Evolutionary conservation across 2,797 vertebrate species (phyloP).

Genomic region (Chromobotia macracanthus): DNA sequence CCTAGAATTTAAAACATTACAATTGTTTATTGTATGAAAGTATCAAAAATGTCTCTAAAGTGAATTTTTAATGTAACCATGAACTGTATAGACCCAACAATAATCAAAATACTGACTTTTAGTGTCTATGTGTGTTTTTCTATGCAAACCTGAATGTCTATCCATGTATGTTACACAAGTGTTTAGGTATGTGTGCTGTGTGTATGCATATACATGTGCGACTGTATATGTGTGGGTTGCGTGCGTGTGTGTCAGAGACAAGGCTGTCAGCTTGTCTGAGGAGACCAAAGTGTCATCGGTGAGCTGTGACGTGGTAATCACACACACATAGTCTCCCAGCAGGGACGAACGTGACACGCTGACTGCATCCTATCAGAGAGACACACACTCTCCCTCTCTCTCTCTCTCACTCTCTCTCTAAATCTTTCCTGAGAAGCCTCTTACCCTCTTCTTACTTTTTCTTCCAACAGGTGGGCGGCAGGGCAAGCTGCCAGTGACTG

Average conservation of each 20-base stretch:
- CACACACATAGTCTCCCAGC: slow-evolving; percentile 21
- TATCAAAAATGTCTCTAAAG: too few relatives aligned
- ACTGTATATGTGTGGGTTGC: slow-evolving; percentile 2
- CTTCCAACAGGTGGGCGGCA: slow-evolving; percentile 87
- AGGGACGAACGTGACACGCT: slow-evolving; percentile 37
- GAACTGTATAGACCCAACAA: too few relatives aligned
- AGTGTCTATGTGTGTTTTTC: too few relatives aligned
- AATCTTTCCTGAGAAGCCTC: slow-evolving; percentile 18
- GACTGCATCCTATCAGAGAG: slow-evolving; percentile 26
- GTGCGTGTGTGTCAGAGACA: neutral
- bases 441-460: slow-evolving; percentile 13
- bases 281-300: slow-evolving; percentile 25
- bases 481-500: slow-evolving; percentile 93
- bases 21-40: too few relatives aligned
- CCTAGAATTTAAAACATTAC: too few relatives aligned
- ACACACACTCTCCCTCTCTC: neutral
- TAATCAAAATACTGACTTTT: too few relatives aligned
- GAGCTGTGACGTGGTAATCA: slow-evolving; percentile 40
- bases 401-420: neutral
- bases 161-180: too few relatives aligned
- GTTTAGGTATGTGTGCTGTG: neutral
- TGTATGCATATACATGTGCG: neutral
- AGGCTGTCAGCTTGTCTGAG: slow-evolving; percentile 35
- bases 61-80: too few relatives aligned
- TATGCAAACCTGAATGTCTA: too few relatives aligned